Percentiles rank a stretch among this genome's conserved stretches.
phyloP scores from a whole-genome alignment of 2,113 vertebrate species.

The Sigmodon hispidus region DNA sequence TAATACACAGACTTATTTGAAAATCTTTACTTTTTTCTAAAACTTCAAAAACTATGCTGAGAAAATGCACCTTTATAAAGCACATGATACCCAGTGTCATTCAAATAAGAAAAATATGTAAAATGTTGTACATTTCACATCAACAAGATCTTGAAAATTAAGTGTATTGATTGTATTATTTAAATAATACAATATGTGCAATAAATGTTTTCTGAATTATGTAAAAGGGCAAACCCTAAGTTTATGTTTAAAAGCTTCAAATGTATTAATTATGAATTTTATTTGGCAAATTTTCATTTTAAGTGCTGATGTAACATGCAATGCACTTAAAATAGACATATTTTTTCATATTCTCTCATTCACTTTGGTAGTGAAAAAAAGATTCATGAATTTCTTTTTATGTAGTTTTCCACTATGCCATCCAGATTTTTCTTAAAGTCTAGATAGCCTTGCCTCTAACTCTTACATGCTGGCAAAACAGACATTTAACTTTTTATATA shows the following conservation, averaged over 20 bases:
- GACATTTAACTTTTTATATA: neutral
- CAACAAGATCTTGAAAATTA: neutral
- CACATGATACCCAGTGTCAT: neutral
- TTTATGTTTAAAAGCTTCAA: neutral
- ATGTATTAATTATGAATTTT: neutral
- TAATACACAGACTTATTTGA: conserved; percentile 56
- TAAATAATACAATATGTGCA: neutral
- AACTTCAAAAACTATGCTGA: neutral
- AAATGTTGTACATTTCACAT: too few relatives aligned
- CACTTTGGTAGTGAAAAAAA: neutral
- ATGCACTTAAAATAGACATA: neutral
- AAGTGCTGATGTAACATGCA: neutral
- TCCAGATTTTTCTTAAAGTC: neutral
- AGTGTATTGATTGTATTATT: neutral
- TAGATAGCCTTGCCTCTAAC: neutral
- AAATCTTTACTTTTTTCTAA: conserved; percentile 1
- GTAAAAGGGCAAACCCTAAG: neutral
- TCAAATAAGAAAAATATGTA: neutral
- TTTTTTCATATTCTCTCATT: neutral
- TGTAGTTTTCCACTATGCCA: neutral
- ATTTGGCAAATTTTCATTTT: neutral
- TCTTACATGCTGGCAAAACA: neutral
- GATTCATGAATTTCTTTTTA: neutral
- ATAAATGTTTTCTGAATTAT: conserved; percentile 18
- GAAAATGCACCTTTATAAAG: neutral